Base-by-base conservation (phyloP, 2,888 invertebrate genomes). In the Seladonia tumulorum region DNA sequence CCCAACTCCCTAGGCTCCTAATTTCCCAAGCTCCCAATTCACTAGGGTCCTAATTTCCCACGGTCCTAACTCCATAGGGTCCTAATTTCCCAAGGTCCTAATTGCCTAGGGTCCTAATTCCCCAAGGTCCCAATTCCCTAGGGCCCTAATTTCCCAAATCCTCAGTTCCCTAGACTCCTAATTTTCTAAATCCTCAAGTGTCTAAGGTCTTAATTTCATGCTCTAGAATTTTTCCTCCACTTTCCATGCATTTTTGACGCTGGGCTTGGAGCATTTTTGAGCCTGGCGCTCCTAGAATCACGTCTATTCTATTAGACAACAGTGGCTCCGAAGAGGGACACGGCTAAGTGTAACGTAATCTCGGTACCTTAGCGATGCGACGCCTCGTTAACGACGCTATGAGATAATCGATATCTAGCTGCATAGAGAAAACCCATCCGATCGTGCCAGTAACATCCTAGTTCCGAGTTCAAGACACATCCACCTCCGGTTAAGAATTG, bases 311-410 rank as follows among this genome's bases (percentile, higher is more conserved):
- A 76, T 78, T 78, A 83, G 72, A 82, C 68, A 84, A 66, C 81
- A 74, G n/a, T 35, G 53, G 80, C 57, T 42, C 66, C n/a, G 29
- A 49, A 72, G 39, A 53, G 60, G 71, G 47, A 49, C 81, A 80
- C 73, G 47, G 80, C 81, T 86, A 89, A 89, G 88, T 85, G 89
- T 89, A 88, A 89, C 87, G 82, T 87, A 87, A 89, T 89, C 84
- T 87, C 83, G 81, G 84, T 81, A 77, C 82, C 88, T 82, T 84
- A 83, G 53, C 79, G 74, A 84, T 80, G 74, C 84, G 85, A 75
- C 84, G 83, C 87, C 81, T 89, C 89, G 83, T 89, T 89, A 89
- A 87, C 84, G 81, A 81, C 57, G 79, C 82, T 70, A 53, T 47
- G 78, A 47, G 80, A 79, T 85, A 88, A 89, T 89, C 83, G 89